Evolutionary conservation across 2,113 vertebrate species (phyloP).

Genomic region (Elephas maximus): DNA sequence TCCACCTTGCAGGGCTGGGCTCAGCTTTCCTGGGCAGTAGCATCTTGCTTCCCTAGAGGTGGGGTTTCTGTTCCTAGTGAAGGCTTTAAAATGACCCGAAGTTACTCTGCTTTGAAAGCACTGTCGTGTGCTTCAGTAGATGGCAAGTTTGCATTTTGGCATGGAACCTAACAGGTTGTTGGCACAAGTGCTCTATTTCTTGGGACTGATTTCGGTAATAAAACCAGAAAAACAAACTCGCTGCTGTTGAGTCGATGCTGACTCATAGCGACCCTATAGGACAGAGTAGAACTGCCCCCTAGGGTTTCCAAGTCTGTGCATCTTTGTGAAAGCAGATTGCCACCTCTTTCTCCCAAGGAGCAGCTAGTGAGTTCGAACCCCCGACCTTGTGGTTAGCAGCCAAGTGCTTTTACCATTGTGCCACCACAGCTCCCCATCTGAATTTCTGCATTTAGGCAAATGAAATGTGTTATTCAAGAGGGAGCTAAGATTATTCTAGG

Average conservation of each 20-base stretch:
- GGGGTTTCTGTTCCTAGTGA: background rate
- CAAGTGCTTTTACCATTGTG: background rate
- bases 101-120: conserved; percentile 60
- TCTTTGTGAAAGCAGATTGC: background rate
- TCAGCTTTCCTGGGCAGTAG: too few species aligned
- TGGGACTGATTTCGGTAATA: conserved; percentile 47
- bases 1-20: too few species aligned
- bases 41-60: background rate
- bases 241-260: background rate
- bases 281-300: too few species aligned
- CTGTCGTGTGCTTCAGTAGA: conserved; percentile 12
- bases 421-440: background rate
- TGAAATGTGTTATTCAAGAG: background rate
- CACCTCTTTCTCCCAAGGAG: background rate
- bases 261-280: background rate
- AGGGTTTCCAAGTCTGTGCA: background rate
- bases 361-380: background rate
- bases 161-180: background rate
- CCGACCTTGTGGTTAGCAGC: background rate
- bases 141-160: background rate
- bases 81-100: background rate
- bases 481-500: background rate
- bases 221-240: background rate
- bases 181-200: background rate
- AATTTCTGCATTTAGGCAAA: background rate